Evolutionary conservation across 2,797 vertebrate species (phyloP), one percentile per base, ranked within the genome.

Genomic region (Lithobates sylvaticus): DNA sequence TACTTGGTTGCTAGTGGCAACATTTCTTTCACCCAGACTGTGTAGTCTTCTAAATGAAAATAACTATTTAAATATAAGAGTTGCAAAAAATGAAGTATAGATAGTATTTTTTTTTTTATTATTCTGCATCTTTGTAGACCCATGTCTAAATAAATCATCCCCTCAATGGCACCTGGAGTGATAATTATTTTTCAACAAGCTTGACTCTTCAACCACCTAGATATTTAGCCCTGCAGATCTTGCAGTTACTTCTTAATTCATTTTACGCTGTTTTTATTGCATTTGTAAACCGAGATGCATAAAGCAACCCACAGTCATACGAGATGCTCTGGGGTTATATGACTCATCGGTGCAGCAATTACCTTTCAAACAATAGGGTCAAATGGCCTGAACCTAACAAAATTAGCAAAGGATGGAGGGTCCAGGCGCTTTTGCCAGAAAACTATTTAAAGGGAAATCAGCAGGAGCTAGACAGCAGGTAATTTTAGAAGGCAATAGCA

Each of bases 291-390:
- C 89, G 86, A 87, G 86, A 89, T 64, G 84, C 32, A 88, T 85
- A 89, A 88, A 90, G 88, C 82, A 89, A 84, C 86, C 71, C 6
- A 12, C 21, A 83, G 88, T 88, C 89, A 91, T 86, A 89, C 88
- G 89, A 92, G 88, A 91, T 67, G 81, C 77, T 84, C 0, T 0
- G 16, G 69, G 36, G 21, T 80, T 76, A 0, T 0, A 83, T 89
- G 90, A 91, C 81, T 92, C 89, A 91, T 89, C 91, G 91, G 93
- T 68, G 73, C 91, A 88, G 84, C 64, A 93, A 91, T 90, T 91
- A 90, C 73, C 85, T 91, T 47, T 2, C 89, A 91, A 88, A 90
- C 79, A 89, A 90, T 88, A 83, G 21, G 84, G 87, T 87, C 85
- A 92, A 91, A 92, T 92, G 87, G 89, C 84, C 85, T 89, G 69